Conservation (phyloP, 2,113 vertebrate genomes). For the Athene noctua region DNA sequence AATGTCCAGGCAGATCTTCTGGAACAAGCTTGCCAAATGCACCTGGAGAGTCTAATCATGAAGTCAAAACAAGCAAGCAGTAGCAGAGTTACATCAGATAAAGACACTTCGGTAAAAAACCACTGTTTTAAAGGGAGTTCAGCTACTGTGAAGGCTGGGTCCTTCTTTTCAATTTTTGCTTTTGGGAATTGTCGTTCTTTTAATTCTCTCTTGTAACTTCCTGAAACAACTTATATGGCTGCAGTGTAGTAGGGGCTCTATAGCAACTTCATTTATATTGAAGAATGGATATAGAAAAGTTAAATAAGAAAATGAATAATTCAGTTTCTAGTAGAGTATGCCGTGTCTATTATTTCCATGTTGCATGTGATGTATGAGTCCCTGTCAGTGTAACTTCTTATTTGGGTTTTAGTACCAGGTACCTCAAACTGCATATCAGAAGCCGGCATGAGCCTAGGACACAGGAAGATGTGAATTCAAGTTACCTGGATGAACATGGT, state of each 20-base stretch:
- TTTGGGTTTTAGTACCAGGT: not conserved
- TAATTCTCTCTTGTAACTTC: not conserved
- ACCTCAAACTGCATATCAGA: not conserved
- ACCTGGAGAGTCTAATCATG: not conserved
- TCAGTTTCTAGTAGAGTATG: not conserved
- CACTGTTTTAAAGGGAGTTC: not conserved
- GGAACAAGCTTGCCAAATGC: not conserved
- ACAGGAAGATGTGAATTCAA: not conserved
- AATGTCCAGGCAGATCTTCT: not conserved
- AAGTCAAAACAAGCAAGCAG: not conserved
- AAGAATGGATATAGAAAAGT: not conserved
- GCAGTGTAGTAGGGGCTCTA: not conserved
- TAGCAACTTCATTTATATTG: not conserved
- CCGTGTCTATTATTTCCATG: not conserved
- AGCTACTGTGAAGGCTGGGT: not conserved
- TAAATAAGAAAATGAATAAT: conserved; percentile 17
- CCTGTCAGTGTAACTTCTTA: not conserved
- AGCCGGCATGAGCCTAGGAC: not conserved
- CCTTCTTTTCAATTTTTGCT: not conserved
- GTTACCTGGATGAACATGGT: not conserved
- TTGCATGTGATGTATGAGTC: not conserved
- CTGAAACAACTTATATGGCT: not conserved
- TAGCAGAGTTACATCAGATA: not conserved
- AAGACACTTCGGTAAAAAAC: not conserved
- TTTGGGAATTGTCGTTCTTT: not conserved